Base-by-base conservation (phyloP, 2,113 vertebrate genomes). In the Menura novaehollandiae region DNA sequence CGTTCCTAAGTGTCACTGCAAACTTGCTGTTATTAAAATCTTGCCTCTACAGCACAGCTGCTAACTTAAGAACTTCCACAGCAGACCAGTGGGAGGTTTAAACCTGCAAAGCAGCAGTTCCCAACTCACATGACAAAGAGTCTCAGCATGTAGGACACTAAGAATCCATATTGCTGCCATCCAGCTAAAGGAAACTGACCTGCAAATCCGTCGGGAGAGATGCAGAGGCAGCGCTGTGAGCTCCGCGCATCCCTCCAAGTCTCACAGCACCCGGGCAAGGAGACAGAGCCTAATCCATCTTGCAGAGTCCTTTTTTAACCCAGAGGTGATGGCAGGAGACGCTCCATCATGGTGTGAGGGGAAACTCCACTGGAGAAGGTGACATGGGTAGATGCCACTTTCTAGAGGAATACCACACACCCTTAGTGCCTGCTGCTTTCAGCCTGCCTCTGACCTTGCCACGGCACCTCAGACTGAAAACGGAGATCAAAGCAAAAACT, bases 161-260 rank as follows among this genome's bases (percentile, higher is more conserved):
- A 3, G 6, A 69, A 28, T 15, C 37, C 47, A 7, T 16, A 17
- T 2, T 26, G 33, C 69, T 67, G 15, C 35, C 8, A n/a, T 30
- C 33, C 32, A 12, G 23, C n/a, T 33, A 27, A 13, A 46, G 32
- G 5, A 71, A 52, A 35, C 13, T 18, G 33, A 68, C 7, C 22
- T 32, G 35, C 5, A 77, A 58, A 81, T 13, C 41, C 35, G 46
- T 0, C 0, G 0, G n/a, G n/a, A 84, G 18, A 47, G 43, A 66
- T 10, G 26, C 5, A 46, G 46, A 60, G 71, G 39, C 43, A 79
- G n/a, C 7, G n/a, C 49, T 83, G 44, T 3, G 14, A 77, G 30
- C 58, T 66, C 32, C 26, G 12, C 5, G 37, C 55, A 77, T 15
- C 28, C 28, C 51, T 71, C 46, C 32, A 47, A 47, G 35, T 27